Evolutionary conservation across 2,888 invertebrate genomes (phyloP), one percentile per base, ranked within the genome.

Genomic region (Xestobium rufovillosum): DNA sequence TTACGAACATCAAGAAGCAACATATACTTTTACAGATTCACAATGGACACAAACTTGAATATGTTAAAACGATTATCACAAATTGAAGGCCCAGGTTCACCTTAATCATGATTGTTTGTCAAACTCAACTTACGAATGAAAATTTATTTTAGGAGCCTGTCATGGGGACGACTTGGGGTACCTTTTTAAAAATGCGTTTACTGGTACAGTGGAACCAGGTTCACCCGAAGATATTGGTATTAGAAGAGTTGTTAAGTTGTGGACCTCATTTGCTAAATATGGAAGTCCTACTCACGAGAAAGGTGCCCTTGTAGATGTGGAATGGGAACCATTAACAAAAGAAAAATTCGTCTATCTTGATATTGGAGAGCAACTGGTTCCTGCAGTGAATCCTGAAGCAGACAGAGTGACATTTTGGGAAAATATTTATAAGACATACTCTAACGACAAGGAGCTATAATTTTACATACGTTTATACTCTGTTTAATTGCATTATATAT

Each of bases 11-110:
- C 48, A 27, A 31, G 33, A 1, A 42, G 50, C 14, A 57, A 56
- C 4, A 48, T 59, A 10, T 60, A 55, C 39, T 42, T 55, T 2
- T 60, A 60, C 43, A 43, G 53, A 40, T 56, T 59, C 53, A 50
- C 55, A 3, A 11, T 59, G 8, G 52, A 53, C 10, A 48, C 56
- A 1, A 38, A 52, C 2, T 26, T 55, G 28, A 59, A 60, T 40
- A 48, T 50, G 28, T 57, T 53, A 38, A 57, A 56, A 39, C 47
- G 36, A 34, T 47, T 57, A 6, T 4, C 6, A 8, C 23, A 19
- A 19, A 19, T 8, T 8, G 6, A 6, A 6, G n/a, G n/a, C 6
- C 23, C 23, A 19, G 23, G n/a, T n/a, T n/a, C n/a, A n/a, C n/a
- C n/a, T 8, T 19, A 6, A n/a, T 8, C 6, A 19, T 19, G 6